These are phyloP conservation scores for Ammodytes marinus DNA, from an alignment of 2,113 vertebrate species.

Conservation along the genomic window DNA sequence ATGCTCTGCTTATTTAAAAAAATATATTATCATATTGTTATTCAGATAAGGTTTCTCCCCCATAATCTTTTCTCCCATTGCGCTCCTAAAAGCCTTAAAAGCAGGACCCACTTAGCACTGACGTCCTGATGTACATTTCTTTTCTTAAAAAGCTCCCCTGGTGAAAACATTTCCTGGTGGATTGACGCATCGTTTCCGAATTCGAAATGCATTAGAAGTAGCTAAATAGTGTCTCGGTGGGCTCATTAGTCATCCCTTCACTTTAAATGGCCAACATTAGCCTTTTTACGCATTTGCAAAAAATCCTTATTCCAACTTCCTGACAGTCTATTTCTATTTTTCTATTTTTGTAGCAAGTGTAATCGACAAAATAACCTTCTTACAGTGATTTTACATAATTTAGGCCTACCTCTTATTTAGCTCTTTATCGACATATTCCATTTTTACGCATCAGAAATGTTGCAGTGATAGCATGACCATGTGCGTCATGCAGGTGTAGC, in stretches of 20 bases:
- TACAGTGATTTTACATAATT: too few species aligned
- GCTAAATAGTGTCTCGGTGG: not conserved
- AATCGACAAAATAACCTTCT: not conserved
- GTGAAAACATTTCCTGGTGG: not conserved
- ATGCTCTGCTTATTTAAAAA: slow-evolving; percentile 3
- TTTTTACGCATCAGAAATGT: not conserved
- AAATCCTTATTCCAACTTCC: not conserved
- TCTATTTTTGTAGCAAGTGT: not conserved
- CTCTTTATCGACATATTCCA: not conserved
- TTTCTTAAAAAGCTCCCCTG: slow-evolving; percentile 12
- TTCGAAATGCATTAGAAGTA: not conserved
- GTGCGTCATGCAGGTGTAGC: not conserved
- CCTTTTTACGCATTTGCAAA: not conserved
- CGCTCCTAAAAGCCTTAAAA: slow-evolving; percentile 30
- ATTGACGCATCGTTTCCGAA: not conserved
- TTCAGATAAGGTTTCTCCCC: not conserved
- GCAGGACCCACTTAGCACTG: slow-evolving; percentile 31
- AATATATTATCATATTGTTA: not conserved
- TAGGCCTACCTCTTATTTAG: not conserved
- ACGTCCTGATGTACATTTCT: slow-evolving; percentile 12
- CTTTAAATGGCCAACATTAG: not conserved
- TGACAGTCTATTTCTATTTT: not conserved
- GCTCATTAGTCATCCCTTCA: not conserved
- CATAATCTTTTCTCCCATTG: slow-evolving; percentile 45
- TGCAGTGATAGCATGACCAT: not conserved